These are phyloP conservation scores for Mus caroli DNA, from an alignment of 2,797 vertebrate genomes.

Conservation along the genomic window DNA sequence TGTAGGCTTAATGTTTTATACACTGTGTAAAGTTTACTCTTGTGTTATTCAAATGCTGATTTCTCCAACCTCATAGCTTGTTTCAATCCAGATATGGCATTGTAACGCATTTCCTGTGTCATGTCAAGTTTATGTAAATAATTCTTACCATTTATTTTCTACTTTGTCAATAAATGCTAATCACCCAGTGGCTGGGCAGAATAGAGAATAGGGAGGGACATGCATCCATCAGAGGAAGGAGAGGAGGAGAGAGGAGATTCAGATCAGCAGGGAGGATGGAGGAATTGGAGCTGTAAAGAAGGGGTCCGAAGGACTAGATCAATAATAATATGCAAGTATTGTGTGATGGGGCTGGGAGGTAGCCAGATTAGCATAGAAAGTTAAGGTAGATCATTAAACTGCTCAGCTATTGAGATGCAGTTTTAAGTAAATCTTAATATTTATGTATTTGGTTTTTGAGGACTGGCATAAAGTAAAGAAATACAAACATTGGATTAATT, in stretches of 20 bases:
- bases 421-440: not conserved
- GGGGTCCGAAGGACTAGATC: not conserved
- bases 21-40: not conserved
- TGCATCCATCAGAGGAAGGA: not conserved
- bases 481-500: not conserved
- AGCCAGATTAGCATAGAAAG: not conserved
- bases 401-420: not conserved
- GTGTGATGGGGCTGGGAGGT: not conserved
- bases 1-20: not conserved
- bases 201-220: not conserved
- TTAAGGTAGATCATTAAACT: not conserved
- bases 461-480: not conserved
- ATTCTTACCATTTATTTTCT: not conserved
- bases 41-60: not conserved
- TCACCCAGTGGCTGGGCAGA: too few relatives aligned
- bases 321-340: not conserved
- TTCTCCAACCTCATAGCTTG: not conserved
- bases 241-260: not conserved
- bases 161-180: too few relatives aligned
- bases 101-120: not conserved
- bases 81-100: not conserved
- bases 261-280: not conserved
- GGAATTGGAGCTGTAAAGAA: not conserved
- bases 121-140: not conserved
- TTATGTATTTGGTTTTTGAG: not conserved